Percentiles rank a stretch among this genome's conserved stretches.
Evolutionary conservation across 2,113 vertebrate species (phyloP).

Genomic region (Dicentrarchus labrax): DNA sequence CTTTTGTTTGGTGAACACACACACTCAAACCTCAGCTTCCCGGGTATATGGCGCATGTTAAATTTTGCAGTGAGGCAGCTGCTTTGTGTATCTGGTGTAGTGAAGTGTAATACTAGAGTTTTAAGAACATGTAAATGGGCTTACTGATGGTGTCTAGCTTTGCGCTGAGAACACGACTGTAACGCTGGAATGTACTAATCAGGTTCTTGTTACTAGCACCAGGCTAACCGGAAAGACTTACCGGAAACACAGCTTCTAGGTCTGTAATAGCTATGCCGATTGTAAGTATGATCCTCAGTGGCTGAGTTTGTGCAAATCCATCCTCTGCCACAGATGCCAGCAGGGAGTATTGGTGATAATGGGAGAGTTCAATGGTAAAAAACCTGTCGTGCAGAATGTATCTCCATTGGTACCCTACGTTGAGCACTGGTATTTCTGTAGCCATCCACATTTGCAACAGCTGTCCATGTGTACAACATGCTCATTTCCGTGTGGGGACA

Average conservation of each 20-base stretch:
- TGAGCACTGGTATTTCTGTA: slow-evolving; percentile 44
- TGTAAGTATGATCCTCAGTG: slow-evolving; percentile 13
- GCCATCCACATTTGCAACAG: slow-evolving; percentile 58
- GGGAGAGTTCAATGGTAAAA: slow-evolving; percentile 39
- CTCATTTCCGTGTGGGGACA: slow-evolving; percentile 68
- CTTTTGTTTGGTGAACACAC: slow-evolving; percentile 77
- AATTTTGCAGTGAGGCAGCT: slow-evolving; percentile 58
- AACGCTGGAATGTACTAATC: slow-evolving; percentile 43
- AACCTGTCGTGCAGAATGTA: slow-evolving; percentile 10
- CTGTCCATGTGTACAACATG: slow-evolving; percentile 61
- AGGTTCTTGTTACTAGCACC: slow-evolving; percentile 68
- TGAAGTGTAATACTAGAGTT: slow-evolving; percentile 60
- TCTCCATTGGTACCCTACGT: slow-evolving; percentile 24
- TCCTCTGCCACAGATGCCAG: slow-evolving; percentile 38
- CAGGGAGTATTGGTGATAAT: slow-evolving; percentile 56
- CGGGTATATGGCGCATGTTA: slow-evolving; percentile 39
- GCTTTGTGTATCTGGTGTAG: slow-evolving; percentile 43
- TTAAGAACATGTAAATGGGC: slow-evolving; percentile 67
- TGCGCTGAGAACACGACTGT: slow-evolving; percentile 32
- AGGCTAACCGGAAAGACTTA: slow-evolving; percentile 34
- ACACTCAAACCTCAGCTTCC: slow-evolving; percentile 38
- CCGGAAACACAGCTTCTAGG: slow-evolving; percentile 14
- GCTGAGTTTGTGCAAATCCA: slow-evolving; percentile 51
- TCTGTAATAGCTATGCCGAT: slow-evolving; percentile 18
- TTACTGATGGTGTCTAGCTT: slow-evolving; percentile 57